These are phyloP conservation scores for Trididemnum clinides DNA, from an alignment of 23 tunicate genomes.

Conservation along the genomic window DNA sequence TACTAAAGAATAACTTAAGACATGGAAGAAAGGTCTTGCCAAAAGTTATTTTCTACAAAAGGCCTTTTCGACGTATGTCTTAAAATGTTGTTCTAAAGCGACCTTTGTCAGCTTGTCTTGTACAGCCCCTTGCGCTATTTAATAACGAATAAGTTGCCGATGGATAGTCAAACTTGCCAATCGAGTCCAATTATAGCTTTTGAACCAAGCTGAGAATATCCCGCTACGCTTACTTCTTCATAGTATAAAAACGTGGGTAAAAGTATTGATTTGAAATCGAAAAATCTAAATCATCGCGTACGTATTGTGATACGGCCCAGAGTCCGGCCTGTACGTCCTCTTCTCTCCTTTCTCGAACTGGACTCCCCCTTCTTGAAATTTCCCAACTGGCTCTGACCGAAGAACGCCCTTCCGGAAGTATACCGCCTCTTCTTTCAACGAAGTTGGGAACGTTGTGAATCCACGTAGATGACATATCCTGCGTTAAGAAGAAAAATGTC, in stretches of 20 bases:
- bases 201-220: too few relatives aligned
- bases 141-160: too few relatives aligned
- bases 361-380: not conserved
- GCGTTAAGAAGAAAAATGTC: too few relatives aligned
- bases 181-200: too few relatives aligned
- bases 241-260: not conserved
- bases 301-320: constrained; percentile 73
- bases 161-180: too few relatives aligned
- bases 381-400: constrained; percentile 1
- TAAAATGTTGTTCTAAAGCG: not conserved
- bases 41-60: not conserved
- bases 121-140: too few relatives aligned
- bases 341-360: not conserved
- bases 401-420: constrained; percentile 48
- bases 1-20: not conserved
- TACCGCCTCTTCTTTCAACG: constrained; percentile 79
- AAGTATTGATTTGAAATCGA: not conserved
- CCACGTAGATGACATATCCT: constrained; percentile 92
- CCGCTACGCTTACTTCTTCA: too few relatives aligned
- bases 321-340: constrained; percentile 38
- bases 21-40: not conserved
- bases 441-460: constrained; percentile 77
- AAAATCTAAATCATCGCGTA: constrained; percentile 11
- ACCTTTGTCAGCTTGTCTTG: too few relatives aligned
- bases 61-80: not conserved